These are phyloP conservation scores for Leucophenga montana DNA, from an alignment of 2,888 invertebrate genomes.

Conservation along the genomic window DNA sequence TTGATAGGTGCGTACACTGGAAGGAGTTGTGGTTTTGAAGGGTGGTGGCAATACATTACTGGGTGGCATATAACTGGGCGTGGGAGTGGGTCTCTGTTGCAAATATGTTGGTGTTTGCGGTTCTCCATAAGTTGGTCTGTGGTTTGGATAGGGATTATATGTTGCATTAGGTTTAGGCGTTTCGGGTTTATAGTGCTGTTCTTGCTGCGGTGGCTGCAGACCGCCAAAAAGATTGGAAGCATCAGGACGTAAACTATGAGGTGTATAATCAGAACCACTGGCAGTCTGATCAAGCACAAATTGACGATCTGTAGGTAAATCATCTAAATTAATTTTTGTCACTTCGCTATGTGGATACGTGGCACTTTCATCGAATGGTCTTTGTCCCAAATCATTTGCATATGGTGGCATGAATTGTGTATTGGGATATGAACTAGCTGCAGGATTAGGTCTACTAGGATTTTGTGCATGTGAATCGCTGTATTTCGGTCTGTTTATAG, in stretches of 20 bases:
- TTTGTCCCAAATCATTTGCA: slow-evolving; percentile 34
- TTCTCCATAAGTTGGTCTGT: slow-evolving; percentile 27
- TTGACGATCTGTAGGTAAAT: slow-evolving; percentile 34
- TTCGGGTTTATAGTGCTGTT: not conserved
- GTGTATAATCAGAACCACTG: slow-evolving; percentile 23
- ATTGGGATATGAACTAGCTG: slow-evolving; percentile 31
- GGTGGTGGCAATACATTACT: slow-evolving; percentile 28
- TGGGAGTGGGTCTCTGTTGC: slow-evolving; percentile 27
- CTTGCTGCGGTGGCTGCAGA: slow-evolving; percentile 46
- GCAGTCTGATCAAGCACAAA: slow-evolving; percentile 32
- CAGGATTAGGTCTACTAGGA: slow-evolving; percentile 20
- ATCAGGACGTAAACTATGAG: slow-evolving; percentile 27
- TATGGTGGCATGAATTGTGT: slow-evolving; percentile 39
- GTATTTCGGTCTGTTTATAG: slow-evolving; percentile 27
- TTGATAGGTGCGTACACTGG: slow-evolving; percentile 49
- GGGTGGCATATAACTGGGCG: slow-evolving; percentile 13
- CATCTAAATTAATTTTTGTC: slow-evolving; percentile 36
- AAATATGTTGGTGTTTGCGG: slow-evolving; percentile 15
- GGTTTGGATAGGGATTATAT: slow-evolving; percentile 23
- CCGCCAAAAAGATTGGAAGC: slow-evolving; percentile 49
- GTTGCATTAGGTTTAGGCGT: not conserved
- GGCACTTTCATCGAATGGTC: slow-evolving; percentile 27
- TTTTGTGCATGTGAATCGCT: slow-evolving; percentile 26
- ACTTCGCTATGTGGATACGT: slow-evolving; percentile 23
- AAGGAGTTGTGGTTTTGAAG: slow-evolving; percentile 19